Percentiles rank a stretch among this genome's conserved stretches.
Evolutionary conservation across 2,113 vertebrate species (phyloP).

Genomic region (Protobothrops mucrosquamatus): DNA sequence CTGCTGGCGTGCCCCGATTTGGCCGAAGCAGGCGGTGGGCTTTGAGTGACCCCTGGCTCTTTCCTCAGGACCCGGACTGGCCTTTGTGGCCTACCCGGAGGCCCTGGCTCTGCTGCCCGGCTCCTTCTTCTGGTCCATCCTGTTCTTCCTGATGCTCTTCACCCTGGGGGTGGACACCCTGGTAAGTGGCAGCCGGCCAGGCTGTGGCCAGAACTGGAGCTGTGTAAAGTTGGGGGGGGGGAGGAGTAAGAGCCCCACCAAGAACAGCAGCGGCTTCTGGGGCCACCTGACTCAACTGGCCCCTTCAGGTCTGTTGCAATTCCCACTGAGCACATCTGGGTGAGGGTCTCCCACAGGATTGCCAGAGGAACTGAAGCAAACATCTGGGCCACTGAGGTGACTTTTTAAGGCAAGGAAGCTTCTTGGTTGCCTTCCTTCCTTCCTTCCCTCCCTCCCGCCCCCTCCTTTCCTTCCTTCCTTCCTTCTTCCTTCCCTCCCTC

Average conservation of each 20-base stretch:
- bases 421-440: too few relatives aligned
- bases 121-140: conserved; percentile 85
- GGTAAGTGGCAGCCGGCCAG: conserved; percentile 3
- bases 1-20: background rate
- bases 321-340: background rate
- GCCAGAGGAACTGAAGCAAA: background rate
- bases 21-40: rapidly evolving
- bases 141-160: conserved; percentile 95
- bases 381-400: background rate
- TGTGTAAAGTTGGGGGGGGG: rapidly evolving
- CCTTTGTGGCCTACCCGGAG: conserved; percentile 89
- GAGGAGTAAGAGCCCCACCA: background rate
- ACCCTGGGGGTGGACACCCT: conserved; percentile 83
- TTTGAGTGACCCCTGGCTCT: too few relatives aligned
- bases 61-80: conserved; percentile 81
- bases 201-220: rapidly evolving
- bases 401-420: background rate
- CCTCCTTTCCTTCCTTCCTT: background rate
- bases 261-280: background rate
- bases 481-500: rapidly evolving
- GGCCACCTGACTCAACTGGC: background rate
- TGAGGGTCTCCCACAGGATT: background rate
- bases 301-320: background rate
- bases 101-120: conserved; percentile 88
- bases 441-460: too few relatives aligned